phyloP scores from a whole-genome alignment of 2,113 vertebrate species.

The Brachirus orientalis region DNA sequence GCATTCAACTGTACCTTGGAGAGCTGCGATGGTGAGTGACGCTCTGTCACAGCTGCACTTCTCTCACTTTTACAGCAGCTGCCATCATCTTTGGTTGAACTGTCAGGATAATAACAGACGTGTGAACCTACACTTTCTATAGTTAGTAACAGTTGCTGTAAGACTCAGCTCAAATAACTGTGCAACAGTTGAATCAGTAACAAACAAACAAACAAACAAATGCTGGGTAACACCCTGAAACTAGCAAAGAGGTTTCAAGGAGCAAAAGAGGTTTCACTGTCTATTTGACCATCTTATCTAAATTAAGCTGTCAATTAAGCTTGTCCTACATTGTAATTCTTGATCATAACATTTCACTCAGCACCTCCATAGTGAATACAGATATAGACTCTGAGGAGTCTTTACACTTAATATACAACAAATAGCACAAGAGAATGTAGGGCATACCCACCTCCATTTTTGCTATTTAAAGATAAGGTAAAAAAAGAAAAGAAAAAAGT shows the following conservation, averaged over 20 bases:
- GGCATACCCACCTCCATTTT: no score
- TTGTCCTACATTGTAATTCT: background rate
- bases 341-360: background rate
- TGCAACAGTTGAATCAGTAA: constrained; percentile 6
- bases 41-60: constrained; percentile 11
- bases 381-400: no score
- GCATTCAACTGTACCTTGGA: constrained; percentile 82
- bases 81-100: constrained; percentile 18
- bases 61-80: constrained; percentile 3
- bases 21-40: constrained; percentile 83
- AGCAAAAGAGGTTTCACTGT: no score
- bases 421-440: no score
- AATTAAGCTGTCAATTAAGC: no score
- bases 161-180: constrained; percentile 46
- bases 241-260: no score
- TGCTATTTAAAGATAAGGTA: no score
- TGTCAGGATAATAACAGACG: constrained; percentile 13
- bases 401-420: no score
- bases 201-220: constrained; percentile 40
- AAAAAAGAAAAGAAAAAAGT: no score
- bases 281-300: no score
- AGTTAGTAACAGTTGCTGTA: constrained; percentile 47
- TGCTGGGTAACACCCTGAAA: background rate
- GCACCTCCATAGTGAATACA: background rate
- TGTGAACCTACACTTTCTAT: constrained; percentile 26